These are phyloP conservation scores for Oreochromis grahami DNA, from an alignment of 2,797 vertebrate genomes.

Conservation along the genomic window DNA sequence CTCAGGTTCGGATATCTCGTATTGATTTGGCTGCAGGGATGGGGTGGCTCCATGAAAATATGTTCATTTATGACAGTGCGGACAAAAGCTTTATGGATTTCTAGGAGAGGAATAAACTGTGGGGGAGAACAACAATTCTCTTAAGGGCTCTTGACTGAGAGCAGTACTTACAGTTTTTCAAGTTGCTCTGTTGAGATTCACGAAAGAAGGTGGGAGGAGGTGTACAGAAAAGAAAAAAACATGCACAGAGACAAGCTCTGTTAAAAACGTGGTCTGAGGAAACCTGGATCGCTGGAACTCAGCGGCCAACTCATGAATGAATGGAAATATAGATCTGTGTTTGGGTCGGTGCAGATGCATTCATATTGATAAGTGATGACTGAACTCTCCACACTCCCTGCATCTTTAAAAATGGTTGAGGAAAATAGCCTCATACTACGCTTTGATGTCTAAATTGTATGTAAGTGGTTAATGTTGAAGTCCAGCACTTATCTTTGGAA, in stretches of 20 bases:
- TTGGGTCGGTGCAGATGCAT: neutral
- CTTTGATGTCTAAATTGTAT: neutral
- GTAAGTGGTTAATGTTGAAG: constrained; percentile 18
- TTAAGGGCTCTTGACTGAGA: constrained; percentile 27
- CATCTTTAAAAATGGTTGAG: neutral
- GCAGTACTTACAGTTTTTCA: constrained; percentile 15
- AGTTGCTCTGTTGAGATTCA: constrained; percentile 16
- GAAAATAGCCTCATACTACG: neutral
- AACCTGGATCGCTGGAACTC: neutral
- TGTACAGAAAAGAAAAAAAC: neutral
- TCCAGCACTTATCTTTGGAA: neutral
- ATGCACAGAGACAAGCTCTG: neutral
- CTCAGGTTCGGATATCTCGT: constrained; percentile 2
- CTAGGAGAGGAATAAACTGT: constrained; percentile 6
- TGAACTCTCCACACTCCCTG: neutral
- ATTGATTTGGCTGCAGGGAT: constrained; percentile 23
- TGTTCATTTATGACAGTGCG: constrained; percentile 1
- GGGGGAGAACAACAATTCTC: constrained; percentile 20
- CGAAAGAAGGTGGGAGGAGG: neutral
- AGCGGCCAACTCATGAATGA: neutral
- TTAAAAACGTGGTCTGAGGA: neutral
- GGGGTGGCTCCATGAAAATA: constrained; percentile 6
- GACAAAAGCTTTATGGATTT: constrained; percentile 28
- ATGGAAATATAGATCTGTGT: neutral
- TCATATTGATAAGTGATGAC: neutral